Evolutionary conservation across 2,113 vertebrate genomes (phyloP), one percentile per base, ranked within the genome.

Genomic region (Rhadina sibilatrix): DNA sequence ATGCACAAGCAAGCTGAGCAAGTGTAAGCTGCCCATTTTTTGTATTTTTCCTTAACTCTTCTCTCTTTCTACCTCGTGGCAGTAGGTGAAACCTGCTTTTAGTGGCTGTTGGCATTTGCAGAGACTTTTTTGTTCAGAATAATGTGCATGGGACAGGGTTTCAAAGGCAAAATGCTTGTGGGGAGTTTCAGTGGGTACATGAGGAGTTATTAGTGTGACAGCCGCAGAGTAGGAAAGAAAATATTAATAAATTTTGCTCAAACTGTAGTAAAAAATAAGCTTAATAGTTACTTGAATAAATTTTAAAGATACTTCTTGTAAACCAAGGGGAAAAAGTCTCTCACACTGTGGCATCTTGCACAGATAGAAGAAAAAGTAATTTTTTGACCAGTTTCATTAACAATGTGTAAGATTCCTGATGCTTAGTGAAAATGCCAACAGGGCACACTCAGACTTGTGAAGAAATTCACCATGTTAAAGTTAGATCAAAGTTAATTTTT

Each of bases 1-100:
- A 65, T 87, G 40, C 97, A 98, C 83, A 98, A 98, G 95, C 98
- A 98, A 97, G 97, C 97, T 30, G 98, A 99, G 15, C 98, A 99
- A 83, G 97, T 98, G 99, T 99, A 98, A 99, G 99, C 98, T 59
- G 65, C 66, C 56, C 24, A 18, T 35, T 81, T 87, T 31, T 76
- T 72, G 2, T 59, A 3, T 75, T 85, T 7, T 50, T 66, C 57
- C 42, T 87, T 89, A 37, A 24, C 57, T 40, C 64, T 83, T 78
- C 24, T 5, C 64, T 5, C 52, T 46, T 37, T n/a, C 13, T 68
- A 12, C 69, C 63, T 75, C 1, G 5, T 60, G 52, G 44, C 63
- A 56, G 9, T 89, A 75, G 60, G 40, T 87, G 37, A 42, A 44
- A 78, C 12, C 14, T 1, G 18, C 81, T 65, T 90, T 57, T 66